Evolutionary conservation across 2,888 invertebrate genomes (phyloP).

Genomic region (Camponotus fellah): DNA sequence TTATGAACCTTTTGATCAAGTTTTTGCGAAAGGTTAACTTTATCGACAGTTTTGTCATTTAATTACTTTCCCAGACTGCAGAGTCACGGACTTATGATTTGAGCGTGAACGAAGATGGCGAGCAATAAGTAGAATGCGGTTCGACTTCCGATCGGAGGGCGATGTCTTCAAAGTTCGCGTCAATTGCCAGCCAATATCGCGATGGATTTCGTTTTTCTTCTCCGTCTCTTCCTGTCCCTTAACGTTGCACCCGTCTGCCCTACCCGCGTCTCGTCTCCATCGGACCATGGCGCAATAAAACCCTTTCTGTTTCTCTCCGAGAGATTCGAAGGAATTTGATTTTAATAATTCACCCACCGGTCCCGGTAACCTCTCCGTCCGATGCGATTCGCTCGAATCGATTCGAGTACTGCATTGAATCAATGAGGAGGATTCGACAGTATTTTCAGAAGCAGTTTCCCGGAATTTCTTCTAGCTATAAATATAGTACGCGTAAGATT

Average conservation of each 20-base stretch:
- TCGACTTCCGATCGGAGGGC: slow-evolving; percentile 62
- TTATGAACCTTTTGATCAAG: neutral
- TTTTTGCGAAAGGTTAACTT: slow-evolving; percentile 20
- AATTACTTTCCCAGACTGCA: slow-evolving; percentile 38
- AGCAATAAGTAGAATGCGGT: slow-evolving; percentile 70
- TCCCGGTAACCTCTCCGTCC: slow-evolving; percentile 62
- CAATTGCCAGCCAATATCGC: slow-evolving; percentile 73
- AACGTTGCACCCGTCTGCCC: slow-evolving; percentile 37
- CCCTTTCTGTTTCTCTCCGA: slow-evolving; percentile 59
- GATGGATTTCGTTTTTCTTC: slow-evolving; percentile 57
- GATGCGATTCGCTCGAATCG: slow-evolving; percentile 56
- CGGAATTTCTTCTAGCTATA: slow-evolving; percentile 51
- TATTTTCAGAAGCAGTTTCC: slow-evolving; percentile 64
- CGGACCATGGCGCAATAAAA: slow-evolving; percentile 19
- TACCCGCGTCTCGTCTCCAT: neutral
- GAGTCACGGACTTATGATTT: slow-evolving; percentile 37
- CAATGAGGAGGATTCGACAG: slow-evolving; percentile 47
- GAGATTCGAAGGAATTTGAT: slow-evolving; percentile 74
- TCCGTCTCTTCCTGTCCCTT: slow-evolving; percentile 56
- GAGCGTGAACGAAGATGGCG: slow-evolving; percentile 28
- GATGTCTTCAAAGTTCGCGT: slow-evolving; percentile 71
- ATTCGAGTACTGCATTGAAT: slow-evolving; percentile 43
- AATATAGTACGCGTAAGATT: slow-evolving; percentile 58
- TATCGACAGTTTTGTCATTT: slow-evolving; percentile 33
- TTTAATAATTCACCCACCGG: slow-evolving; percentile 79